phyloP scores from a whole-genome alignment of 1,140 invertebrate species.

The Neodiprion lecontei region DNA sequence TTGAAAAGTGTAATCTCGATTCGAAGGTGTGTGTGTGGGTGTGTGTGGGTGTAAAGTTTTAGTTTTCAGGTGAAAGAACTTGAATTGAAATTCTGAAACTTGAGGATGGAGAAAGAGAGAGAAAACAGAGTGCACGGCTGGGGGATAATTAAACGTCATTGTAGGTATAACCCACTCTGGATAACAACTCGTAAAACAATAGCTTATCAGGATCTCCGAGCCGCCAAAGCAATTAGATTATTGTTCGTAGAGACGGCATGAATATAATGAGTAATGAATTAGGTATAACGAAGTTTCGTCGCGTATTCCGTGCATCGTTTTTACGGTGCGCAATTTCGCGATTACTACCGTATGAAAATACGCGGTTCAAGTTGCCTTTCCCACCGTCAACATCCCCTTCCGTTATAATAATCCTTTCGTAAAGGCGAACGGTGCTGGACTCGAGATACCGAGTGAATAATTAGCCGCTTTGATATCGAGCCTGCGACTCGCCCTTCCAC shows the following conservation, averaged over 20 bases:
- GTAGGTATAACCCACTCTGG: background rate
- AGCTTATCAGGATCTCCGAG: background rate
- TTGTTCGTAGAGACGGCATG: background rate
- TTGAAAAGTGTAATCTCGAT: no score
- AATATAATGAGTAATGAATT: background rate
- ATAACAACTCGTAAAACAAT: background rate
- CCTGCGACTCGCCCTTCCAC: background rate
- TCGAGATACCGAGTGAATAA: conserved; percentile 1
- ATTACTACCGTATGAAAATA: background rate
- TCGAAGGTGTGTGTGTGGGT: no score
- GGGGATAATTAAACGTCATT: background rate
- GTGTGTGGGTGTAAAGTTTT: no score
- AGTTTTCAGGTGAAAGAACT: no score
- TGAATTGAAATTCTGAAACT: no score
- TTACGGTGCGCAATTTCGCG: background rate
- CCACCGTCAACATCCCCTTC: background rate
- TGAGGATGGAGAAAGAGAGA: no score
- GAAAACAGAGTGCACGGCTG: background rate
- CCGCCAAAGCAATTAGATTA: background rate
- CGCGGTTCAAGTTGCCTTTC: background rate
- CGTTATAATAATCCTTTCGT: no score
- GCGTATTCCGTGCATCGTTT: background rate
- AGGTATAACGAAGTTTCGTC: background rate
- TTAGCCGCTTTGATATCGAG: background rate
- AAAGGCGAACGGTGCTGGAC: background rate